phyloP scores from a whole-genome alignment of 2,113 vertebrate species.

The Theropithecus gelada region DNA sequence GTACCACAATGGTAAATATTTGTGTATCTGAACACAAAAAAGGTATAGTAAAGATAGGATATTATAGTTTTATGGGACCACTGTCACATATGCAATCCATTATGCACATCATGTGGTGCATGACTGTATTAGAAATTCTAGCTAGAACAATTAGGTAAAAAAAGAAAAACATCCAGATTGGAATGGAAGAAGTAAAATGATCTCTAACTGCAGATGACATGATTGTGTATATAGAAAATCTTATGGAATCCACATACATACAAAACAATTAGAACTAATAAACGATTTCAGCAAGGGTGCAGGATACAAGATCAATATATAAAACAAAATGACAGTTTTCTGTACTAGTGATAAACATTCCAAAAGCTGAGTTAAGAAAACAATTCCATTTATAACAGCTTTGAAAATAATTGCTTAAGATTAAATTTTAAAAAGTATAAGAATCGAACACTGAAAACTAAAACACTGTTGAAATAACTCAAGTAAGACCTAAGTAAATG shows the following conservation, averaged over 20 bases:
- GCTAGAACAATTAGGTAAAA: not conserved
- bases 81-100: not conserved
- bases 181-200: not conserved
- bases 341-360: not conserved
- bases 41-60: not conserved
- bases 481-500: not conserved
- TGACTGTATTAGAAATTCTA: not conserved
- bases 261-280: not conserved
- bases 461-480: not conserved
- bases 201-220: not conserved
- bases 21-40: not conserved
- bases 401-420: not conserved
- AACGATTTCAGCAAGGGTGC: not conserved
- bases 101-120: not conserved
- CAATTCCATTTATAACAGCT: not conserved
- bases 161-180: not conserved
- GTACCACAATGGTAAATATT: not conserved
- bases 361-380: conserved; percentile 3
- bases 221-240: not conserved
- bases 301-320: not conserved
- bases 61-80: not conserved
- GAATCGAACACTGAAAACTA: not conserved
- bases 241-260: not conserved
- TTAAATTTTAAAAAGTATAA: not conserved
- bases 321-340: not conserved